These are phyloP conservation scores for Steinernema feltiae DNA, from an alignment of 1,140 invertebrate genomes.

Conservation along the genomic window DNA sequence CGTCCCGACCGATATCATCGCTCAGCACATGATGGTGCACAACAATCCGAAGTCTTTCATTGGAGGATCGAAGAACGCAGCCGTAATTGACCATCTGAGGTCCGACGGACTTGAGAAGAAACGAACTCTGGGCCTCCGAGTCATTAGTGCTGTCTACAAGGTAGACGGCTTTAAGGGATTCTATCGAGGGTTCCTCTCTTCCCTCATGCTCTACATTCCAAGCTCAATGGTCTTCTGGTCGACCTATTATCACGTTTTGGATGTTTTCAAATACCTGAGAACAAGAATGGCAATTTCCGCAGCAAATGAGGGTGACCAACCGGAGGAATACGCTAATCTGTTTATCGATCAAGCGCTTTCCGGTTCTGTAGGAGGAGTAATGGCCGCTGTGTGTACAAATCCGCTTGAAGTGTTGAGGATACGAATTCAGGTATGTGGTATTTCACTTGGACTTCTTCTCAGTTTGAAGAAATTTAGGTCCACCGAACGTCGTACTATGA, in stretches of 20 bases:
- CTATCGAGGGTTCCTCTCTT: constrained; percentile 51
- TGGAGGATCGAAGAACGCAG: constrained; percentile 30
- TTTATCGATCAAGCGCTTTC: constrained; percentile 50
- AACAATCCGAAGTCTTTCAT: constrained; percentile 31
- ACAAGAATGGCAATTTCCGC: constrained; percentile 7
- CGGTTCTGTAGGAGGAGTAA: constrained; percentile 48
- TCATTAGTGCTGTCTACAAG: constrained; percentile 39
- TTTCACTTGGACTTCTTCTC: constrained; percentile 10
- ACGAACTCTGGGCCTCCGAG: constrained; percentile 32
- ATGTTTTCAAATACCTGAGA: constrained; percentile 33
- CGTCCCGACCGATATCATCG: constrained; percentile 89
- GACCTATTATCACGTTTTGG: constrained; percentile 44
- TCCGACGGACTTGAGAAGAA: constrained; percentile 32
- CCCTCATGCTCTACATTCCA: constrained; percentile 54
- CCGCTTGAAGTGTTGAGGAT: constrained; percentile 54
- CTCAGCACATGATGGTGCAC: constrained; percentile 86
- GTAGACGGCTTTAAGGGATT: constrained; percentile 38
- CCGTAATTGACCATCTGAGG: constrained; percentile 28
- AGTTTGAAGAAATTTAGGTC: constrained; percentile 43
- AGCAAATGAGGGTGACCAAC: constrained; percentile 15
- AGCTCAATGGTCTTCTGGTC: constrained; percentile 57
- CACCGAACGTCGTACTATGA: constrained; percentile 52
- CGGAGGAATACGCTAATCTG: constrained; percentile 41
- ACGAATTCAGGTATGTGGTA: constrained; percentile 44
- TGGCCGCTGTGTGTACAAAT: constrained; percentile 51